phyloP scores from a whole-genome alignment of 35 echinoderm and acorn worm species.

The Anneissia japonica region DNA sequence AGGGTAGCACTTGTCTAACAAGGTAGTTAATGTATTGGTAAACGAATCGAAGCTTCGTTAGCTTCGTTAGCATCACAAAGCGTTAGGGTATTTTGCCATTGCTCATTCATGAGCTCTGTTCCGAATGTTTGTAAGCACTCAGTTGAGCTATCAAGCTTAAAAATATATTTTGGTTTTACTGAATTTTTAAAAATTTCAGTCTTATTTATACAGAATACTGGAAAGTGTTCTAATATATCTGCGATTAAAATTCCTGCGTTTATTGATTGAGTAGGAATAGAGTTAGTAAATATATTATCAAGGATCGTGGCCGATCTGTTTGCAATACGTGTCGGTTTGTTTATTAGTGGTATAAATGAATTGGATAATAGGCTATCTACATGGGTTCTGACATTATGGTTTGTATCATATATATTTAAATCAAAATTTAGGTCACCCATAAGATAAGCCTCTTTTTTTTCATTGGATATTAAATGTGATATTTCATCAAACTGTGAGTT shows the following conservation, averaged over 20 bases:
- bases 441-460: neutral
- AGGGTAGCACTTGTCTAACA: neutral
- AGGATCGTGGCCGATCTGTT: neutral
- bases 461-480: neutral
- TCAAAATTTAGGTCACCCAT: neutral
- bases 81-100: neutral
- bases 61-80: neutral
- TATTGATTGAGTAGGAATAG: neutral
- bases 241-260: neutral
- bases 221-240: neutral
- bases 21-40: neutral
- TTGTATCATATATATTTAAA: neutral
- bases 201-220: neutral
- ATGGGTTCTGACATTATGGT: neutral
- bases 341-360: neutral
- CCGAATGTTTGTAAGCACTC: neutral
- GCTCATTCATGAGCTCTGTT: neutral
- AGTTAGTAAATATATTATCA: neutral
- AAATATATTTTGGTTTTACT: neutral
- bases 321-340: neutral
- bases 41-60: neutral
- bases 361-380: neutral
- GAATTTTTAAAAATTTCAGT: neutral
- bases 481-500: neutral
- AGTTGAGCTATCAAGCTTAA: neutral